Percentiles rank a stretch among this genome's conserved stretches.
Conservation (phyloP, 2,888 invertebrate species). For the Vannuccia rotundouncinata region DNA sequence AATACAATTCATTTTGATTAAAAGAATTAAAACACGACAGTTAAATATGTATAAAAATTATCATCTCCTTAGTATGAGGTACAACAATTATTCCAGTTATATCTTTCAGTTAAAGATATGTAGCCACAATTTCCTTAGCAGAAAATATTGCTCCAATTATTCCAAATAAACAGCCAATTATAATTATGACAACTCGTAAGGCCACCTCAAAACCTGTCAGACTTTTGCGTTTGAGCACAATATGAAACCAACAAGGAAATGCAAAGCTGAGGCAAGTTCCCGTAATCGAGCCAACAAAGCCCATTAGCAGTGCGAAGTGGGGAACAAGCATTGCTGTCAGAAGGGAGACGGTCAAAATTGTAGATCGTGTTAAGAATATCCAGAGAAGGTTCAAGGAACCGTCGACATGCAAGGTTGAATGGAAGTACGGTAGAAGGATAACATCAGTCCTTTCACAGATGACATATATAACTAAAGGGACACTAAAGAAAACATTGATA, state of each 20-base stretch:
- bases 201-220: not conserved
- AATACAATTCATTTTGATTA: no score
- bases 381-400: constrained; percentile 28
- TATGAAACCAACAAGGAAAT: constrained; percentile 35
- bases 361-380: constrained; percentile 34
- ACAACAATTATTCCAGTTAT: no score
- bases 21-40: no score
- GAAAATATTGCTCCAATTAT: not conserved
- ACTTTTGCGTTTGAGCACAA: constrained; percentile 27
- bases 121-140: not conserved
- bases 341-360: constrained; percentile 30
- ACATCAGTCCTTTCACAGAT: constrained; percentile 35
- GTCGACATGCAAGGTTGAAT: not conserved
- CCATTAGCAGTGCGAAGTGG: constrained; percentile 38
- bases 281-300: constrained; percentile 37
- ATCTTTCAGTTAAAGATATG: no score
- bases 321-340: constrained; percentile 37
- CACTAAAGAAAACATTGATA: constrained; percentile 37
- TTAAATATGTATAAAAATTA: no score
- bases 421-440: not conserved
- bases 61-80: no score
- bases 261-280: constrained; percentile 38
- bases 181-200: not conserved
- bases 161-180: not conserved
- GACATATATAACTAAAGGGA: constrained; percentile 37